Conservation (phyloP, 2,113 vertebrate species). For the Lathamus discolor region DNA sequence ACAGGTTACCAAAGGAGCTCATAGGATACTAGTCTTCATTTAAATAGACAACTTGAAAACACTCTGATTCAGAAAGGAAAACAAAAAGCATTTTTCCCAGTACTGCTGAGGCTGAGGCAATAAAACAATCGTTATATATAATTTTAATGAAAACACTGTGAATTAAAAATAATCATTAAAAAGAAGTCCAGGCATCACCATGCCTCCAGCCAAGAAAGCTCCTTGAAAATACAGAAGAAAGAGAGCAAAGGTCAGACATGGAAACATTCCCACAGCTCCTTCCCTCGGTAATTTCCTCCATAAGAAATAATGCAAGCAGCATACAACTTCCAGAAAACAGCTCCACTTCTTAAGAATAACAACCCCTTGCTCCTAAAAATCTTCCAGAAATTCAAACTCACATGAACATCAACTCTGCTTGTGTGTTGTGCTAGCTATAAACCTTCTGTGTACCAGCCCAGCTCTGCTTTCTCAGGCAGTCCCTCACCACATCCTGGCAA, state of each 20-base stretch:
- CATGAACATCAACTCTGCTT: rapidly evolving
- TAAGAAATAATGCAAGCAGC: neutral
- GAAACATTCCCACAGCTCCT: neutral
- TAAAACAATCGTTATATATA: neutral
- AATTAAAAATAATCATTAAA: neutral
- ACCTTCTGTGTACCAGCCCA: neutral
- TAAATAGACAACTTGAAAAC: neutral
- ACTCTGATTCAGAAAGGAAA: neutral
- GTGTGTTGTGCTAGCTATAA: neutral
- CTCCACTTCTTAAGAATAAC: neutral
- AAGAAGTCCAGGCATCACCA: neutral
- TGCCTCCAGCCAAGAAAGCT: neutral
- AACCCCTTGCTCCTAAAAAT: neutral
- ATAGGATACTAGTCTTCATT: neutral
- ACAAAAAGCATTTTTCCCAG: neutral
- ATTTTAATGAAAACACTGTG: neutral
- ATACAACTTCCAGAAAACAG: neutral
- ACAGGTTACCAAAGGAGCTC: neutral
- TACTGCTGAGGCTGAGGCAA: neutral
- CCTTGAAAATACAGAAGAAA: neutral
- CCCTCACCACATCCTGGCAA: neutral
- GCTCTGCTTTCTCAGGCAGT: neutral
- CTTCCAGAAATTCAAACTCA: neutral
- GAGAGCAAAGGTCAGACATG: neutral
- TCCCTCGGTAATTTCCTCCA: neutral